phyloP scores from a whole-genome alignment of 2,113 vertebrate genomes.

The Pollimyrus isidori region DNA sequence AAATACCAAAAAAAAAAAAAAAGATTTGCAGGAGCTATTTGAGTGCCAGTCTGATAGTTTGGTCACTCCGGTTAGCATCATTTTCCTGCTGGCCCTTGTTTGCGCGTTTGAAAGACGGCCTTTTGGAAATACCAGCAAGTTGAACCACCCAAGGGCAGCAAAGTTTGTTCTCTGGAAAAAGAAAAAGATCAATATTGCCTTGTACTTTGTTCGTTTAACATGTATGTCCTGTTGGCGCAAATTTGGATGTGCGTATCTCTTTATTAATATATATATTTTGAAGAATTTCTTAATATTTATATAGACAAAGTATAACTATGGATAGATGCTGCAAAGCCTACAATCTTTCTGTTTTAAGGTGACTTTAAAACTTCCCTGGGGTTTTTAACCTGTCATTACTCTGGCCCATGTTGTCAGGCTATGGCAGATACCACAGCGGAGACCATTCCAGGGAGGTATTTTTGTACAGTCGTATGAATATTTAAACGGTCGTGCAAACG shows the following conservation, averaged over 20 bases:
- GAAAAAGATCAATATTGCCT: not conserved
- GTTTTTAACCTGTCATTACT: not conserved
- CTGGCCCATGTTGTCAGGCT: not conserved
- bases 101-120: not conserved
- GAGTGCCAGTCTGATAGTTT: not conserved
- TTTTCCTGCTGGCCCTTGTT: not conserved
- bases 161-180: not conserved
- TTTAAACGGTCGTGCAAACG: not conserved
- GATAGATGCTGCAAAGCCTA: not conserved
- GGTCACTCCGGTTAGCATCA: not conserved
- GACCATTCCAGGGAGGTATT: not conserved
- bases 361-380: not conserved
- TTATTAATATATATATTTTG: not conserved
- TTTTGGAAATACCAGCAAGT: not conserved
- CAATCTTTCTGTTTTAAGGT: not conserved
- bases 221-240: not conserved
- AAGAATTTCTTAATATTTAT: not conserved
- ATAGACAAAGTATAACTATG: not conserved
- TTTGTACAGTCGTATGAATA: not conserved
- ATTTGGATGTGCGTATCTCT: not conserved
- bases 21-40: not conserved
- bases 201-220: conserved; percentile 14
- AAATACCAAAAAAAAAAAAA: not conserved
- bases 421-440: not conserved
- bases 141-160: not conserved